Percentiles rank a stretch among this genome's conserved stretches.
Conservation (phyloP, 2,888 invertebrate species). For the Trichacis sp. region DNA sequence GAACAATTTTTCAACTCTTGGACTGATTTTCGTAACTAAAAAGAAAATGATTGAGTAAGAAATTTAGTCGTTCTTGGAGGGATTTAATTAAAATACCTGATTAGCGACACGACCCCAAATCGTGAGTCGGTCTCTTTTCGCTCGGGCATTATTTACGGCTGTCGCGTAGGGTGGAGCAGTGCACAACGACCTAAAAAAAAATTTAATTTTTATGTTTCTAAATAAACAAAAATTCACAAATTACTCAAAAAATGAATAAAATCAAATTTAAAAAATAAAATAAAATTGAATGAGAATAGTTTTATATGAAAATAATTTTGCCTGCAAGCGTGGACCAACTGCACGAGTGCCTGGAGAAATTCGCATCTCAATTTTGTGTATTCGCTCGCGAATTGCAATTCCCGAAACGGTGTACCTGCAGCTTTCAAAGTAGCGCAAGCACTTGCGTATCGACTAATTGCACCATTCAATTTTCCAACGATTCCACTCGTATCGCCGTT, state of each 20-base stretch:
- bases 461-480: conserved; percentile 61
- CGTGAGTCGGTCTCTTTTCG: conserved; percentile 82
- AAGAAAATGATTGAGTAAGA: too few relatives aligned
- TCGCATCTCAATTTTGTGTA: conserved; percentile 82
- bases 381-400: conserved; percentile 80
- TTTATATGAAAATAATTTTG: too few relatives aligned
- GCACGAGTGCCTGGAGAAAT: conserved; percentile 78
- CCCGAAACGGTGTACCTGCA: conserved; percentile 75
- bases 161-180: conserved; percentile 95
- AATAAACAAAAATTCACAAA: too few relatives aligned
- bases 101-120: conserved; percentile 84
- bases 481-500: conserved; percentile 51
- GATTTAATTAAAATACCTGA: conserved; percentile 74
- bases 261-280: neutral
- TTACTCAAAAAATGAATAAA: too few relatives aligned
- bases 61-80: too few relatives aligned
- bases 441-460: conserved; percentile 63
- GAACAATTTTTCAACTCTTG: conserved; percentile 80
- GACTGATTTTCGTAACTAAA: conserved; percentile 78
- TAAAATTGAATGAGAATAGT: too few relatives aligned
- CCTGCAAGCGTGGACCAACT: conserved; percentile 78
- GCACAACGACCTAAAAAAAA: conserved; percentile 74
- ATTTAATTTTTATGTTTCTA: neutral
- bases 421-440: conserved; percentile 72
- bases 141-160: conserved; percentile 84